Evolutionary conservation across 2,113 vertebrate genomes (phyloP).

Genomic region (Sprattus sprattus): DNA sequence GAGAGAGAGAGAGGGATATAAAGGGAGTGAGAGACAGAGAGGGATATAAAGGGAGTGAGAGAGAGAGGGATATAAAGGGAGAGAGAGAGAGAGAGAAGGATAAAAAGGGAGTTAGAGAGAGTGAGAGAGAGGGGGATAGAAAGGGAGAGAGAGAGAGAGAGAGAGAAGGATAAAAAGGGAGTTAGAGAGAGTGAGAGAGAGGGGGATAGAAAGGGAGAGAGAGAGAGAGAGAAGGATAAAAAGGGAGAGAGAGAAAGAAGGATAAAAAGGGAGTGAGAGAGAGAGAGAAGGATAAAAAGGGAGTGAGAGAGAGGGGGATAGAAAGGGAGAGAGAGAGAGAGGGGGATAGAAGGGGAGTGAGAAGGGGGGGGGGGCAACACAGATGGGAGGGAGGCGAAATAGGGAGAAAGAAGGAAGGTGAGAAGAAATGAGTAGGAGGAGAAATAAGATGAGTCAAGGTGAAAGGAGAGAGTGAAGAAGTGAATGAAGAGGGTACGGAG

Average conservation of each 20-base stretch:
- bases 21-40: not conserved
- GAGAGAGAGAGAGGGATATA: not conserved
- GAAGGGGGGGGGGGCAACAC: not conserved
- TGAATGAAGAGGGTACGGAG: not conserved
- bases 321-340: not conserved
- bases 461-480: not conserved
- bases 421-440: not conserved
- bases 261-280: not conserved
- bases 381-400: not conserved
- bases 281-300: not conserved
- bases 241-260: not conserved
- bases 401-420: not conserved
- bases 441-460: not conserved
- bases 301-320: not conserved
- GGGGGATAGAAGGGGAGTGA: not conserved
- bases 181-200: not conserved
- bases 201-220: not conserved
- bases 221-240: not conserved
- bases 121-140: not conserved
- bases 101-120: not conserved
- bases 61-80: not conserved
- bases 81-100: not conserved
- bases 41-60: not conserved
- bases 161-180: no score
- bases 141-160: not conserved